These are phyloP conservation scores for Zonotrichia leucophrys DNA, from an alignment of 2,113 vertebrate genomes.

Conservation along the genomic window DNA sequence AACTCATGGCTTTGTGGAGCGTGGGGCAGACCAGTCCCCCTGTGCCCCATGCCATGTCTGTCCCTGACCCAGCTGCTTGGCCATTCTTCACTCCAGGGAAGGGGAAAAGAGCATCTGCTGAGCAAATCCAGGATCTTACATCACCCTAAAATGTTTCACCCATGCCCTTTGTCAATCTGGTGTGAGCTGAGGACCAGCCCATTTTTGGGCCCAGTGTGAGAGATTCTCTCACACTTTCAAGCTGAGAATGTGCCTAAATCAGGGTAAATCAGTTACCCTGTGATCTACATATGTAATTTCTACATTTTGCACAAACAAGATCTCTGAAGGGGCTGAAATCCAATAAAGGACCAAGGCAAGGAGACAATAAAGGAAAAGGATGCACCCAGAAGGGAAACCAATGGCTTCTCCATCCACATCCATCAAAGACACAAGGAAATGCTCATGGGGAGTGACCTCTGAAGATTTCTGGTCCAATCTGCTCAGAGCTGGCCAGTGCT, in stretches of 20 bases:
- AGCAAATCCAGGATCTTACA: not conserved
- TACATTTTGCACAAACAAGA: not conserved
- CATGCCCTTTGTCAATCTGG: not conserved
- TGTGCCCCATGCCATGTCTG: not conserved
- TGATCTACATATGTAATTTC: not conserved
- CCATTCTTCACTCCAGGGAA: not conserved
- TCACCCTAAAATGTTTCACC: not conserved
- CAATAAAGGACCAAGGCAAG: not conserved
- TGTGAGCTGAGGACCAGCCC: not conserved
- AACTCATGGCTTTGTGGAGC: not conserved
- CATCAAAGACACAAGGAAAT: not conserved
- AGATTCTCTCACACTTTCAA: not conserved
- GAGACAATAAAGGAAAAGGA: not conserved
- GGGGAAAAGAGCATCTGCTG: not conserved
- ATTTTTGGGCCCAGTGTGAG: not conserved
- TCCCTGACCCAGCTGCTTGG: not conserved
- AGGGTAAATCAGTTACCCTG: not conserved
- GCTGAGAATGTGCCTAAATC: not conserved
- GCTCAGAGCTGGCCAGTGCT: not conserved
- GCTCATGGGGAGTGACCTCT: not conserved
- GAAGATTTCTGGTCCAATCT: not conserved
- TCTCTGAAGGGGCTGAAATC: not conserved
- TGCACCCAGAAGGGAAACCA: not conserved
- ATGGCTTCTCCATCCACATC: not conserved
- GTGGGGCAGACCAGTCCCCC: fast-evolving